Base-by-base conservation (phyloP, 2,888 invertebrate genomes). In the Catocala fraxini region DNA sequence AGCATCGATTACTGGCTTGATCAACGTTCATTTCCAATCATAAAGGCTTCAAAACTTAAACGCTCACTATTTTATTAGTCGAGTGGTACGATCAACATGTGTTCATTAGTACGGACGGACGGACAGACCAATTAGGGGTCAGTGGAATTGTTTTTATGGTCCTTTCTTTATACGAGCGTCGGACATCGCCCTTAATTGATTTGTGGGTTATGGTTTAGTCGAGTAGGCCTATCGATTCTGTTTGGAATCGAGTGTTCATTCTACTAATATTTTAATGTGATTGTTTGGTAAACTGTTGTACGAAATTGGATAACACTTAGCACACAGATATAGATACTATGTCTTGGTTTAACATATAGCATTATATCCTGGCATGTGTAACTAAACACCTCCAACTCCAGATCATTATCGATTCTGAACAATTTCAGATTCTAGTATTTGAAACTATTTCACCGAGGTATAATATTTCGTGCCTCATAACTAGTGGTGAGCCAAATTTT, bases 141-240 rank as follows among this genome's bases (percentile, higher is more conserved):
- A 64, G 65, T 74, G 75, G 76, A 82, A 83, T 84, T 79, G 80
- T 80, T 81, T 85, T 84, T 85, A 83, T 78, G 75, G 71, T 69
- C 80, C 77, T 79, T 80, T 80, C 79, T 82, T 76, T 79, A 77
- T 70, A 52, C 43, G 57, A 63, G 66, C 49, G 68, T 61, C 62
- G 63, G 72, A 65, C 68, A 65, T 65, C 68, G 77, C 68, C 69
- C 73, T 79, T 83, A 83, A 83, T 84, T 83, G 79, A 79, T 79
- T 77, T 70, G 75, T 70, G 55, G 51, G 51, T 59, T 51, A 48
- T 59, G 42, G 25, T 56, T 56, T 15, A 56, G 13, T 7, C 25
- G 47, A 39, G 39, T 35, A 39, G 59, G 45, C 7, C 34, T 46
- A 59, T 58, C n/a, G 33, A 51, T 58, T 49, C 55, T 54, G 15